Conservation (phyloP, 2,797 vertebrate species). For the Pempheris klunzingeri region DNA sequence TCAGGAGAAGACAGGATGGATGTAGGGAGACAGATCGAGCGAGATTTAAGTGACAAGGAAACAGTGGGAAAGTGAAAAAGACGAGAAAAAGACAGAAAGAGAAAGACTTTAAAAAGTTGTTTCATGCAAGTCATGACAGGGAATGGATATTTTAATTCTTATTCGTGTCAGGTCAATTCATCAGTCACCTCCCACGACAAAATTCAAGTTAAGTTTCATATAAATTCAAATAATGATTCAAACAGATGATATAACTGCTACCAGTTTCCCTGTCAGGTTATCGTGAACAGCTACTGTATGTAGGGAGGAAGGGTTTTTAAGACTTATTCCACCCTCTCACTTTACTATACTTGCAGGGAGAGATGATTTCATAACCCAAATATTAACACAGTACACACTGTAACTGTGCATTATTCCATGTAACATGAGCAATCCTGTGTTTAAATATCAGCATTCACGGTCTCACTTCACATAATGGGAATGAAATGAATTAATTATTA, state of each 20-base stretch:
- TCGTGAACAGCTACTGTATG: not conserved
- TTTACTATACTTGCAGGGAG: no score
- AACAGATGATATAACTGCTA: not conserved
- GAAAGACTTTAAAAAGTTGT: not conserved
- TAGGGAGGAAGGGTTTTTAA: no score
- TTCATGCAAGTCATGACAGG: constrained; percentile 8
- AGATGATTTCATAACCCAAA: no score
- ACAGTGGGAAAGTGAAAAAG: not conserved
- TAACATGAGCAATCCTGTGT: no score
- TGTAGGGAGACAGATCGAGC: not conserved
- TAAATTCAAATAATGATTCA: constrained; percentile 7
- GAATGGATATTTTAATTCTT: constrained; percentile 10
- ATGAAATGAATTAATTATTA: no score
- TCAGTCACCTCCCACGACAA: not conserved
- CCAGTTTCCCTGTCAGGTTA: not conserved
- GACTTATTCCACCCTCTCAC: no score
- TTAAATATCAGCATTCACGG: no score
- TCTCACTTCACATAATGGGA: no score
- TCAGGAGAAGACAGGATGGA: not conserved
- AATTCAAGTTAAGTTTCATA: not conserved
- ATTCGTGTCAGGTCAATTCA: constrained; percentile 6
- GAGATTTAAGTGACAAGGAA: no score
- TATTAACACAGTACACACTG: no score
- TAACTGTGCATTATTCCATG: no score
- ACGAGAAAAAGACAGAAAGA: no score